These are phyloP conservation scores for Eulemur rubriventer DNA, from an alignment of 2,797 vertebrate species.

Conservation along the genomic window DNA sequence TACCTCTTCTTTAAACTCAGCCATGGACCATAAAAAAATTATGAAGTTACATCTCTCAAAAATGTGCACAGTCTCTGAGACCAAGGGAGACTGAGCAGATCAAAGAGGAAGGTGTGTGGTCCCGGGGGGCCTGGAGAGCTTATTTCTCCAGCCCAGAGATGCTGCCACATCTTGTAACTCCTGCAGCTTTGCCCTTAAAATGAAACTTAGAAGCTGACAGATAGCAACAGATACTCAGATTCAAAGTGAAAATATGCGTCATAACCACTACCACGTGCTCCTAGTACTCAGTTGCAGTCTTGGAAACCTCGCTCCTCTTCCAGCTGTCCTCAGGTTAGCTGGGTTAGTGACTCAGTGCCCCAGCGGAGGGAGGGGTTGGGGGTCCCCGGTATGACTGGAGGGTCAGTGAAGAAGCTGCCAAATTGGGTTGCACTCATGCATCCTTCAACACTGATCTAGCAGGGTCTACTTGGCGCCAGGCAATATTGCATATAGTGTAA, in stretches of 20 bases:
- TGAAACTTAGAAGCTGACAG: not conserved
- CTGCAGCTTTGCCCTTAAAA: not conserved
- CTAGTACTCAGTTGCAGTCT: not conserved
- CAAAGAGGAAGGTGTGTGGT: slow-evolving; percentile 14
- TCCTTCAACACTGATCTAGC: not conserved
- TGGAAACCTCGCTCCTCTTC: not conserved
- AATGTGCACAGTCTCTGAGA: slow-evolving; percentile 16
- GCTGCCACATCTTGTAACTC: not conserved
- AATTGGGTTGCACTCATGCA: not conserved
- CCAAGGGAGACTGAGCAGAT: slow-evolving; percentile 32
- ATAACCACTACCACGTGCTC: not conserved
- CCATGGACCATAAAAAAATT: slow-evolving; percentile 23
- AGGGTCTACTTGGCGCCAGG: not conserved
- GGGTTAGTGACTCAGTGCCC: not conserved
- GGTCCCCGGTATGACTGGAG: not conserved
- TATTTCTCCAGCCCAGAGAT: not conserved
- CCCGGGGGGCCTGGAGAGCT: not conserved
- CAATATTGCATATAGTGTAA: not conserved
- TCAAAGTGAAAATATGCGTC: not conserved
- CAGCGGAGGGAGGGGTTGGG: fast-evolving
- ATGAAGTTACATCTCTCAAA: slow-evolving; percentile 56
- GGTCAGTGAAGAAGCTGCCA: not conserved
- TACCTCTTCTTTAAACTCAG: slow-evolving; percentile 59
- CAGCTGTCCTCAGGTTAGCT: not conserved
- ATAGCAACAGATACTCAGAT: not conserved